Percentiles rank a stretch among this genome's conserved stretches.
Conservation (phyloP, 2,797 vertebrate species). For the Alauda arvensis region DNA sequence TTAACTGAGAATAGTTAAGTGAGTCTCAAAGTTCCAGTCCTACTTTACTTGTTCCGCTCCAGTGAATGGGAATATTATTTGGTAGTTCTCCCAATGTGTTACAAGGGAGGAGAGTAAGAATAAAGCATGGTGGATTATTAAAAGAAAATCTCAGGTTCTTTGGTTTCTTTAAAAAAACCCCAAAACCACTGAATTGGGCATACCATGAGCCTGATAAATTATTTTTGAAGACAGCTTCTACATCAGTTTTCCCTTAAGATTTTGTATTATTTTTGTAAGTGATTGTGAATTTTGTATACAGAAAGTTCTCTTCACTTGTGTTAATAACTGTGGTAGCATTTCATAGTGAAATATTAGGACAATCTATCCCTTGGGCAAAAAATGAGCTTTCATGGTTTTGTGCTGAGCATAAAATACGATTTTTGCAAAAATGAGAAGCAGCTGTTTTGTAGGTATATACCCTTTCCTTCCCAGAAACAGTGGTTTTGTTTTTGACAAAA, state of each 20-base stretch:
- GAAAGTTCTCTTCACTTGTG: not conserved
- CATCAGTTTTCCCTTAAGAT: not conserved
- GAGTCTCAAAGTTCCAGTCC: not conserved
- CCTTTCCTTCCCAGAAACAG: not conserved
- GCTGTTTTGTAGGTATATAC: not conserved
- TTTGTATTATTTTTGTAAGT: not conserved
- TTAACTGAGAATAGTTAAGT: not conserved
- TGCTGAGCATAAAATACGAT: not conserved
- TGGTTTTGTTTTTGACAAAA: not conserved
- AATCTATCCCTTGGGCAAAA: not conserved
- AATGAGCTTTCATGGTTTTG: not conserved
- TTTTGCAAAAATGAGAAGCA: not conserved
- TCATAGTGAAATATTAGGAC: not conserved
- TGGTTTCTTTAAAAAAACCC: not conserved
- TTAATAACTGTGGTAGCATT: not conserved
- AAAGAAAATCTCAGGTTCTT: not conserved
- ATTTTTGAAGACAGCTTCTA: not conserved
- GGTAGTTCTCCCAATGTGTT: not conserved
- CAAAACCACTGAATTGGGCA: fast-evolving
- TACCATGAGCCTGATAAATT: not conserved
- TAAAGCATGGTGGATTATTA: not conserved
- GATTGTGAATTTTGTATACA: not conserved
- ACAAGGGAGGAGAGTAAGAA: not conserved
- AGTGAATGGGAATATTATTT: not conserved
- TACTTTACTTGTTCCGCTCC: not conserved